Conservation (phyloP, 2,888 invertebrate species). For the Myopa testacea region DNA sequence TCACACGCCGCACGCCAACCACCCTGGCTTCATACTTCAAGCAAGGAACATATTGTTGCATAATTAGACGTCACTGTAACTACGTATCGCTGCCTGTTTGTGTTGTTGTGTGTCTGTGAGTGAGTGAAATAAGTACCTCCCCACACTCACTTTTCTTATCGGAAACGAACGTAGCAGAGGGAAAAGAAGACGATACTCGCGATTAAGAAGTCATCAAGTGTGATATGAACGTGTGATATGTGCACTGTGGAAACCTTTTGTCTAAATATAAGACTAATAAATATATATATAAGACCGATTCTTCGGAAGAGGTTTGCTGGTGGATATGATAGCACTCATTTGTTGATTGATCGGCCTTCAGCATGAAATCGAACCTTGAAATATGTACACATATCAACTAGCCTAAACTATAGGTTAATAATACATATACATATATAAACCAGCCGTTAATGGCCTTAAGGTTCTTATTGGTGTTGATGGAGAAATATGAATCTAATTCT, state of each 20-base stretch:
- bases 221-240: constrained; percentile 17
- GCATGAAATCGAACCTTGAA: too few relatives aligned
- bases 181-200: constrained; percentile 63
- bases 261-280: neutral
- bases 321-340: too few relatives aligned
- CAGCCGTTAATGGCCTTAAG: too few relatives aligned
- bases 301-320: too few relatives aligned
- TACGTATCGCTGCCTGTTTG: neutral
- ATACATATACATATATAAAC: too few relatives aligned
- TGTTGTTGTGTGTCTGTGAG: neutral
- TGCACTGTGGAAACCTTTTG: constrained; percentile 18
- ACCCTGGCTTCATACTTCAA: neutral
- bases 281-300: too few relatives aligned
- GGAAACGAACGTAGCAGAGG: constrained; percentile 44
- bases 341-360: too few relatives aligned
- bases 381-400: neutral
- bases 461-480: too few relatives aligned
- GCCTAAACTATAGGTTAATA: neutral
- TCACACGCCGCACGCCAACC: neutral
- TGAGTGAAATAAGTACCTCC: neutral
- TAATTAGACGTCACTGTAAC: constrained; percentile 29
- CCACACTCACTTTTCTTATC: constrained; percentile 34
- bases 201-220: constrained; percentile 51
- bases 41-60: constrained; percentile 28
- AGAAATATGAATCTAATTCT: too few relatives aligned